Evolutionary conservation across 2,888 invertebrate genomes (phyloP), one percentile per base, ranked within the genome.

Genomic region (Gryllus longicercus): DNA sequence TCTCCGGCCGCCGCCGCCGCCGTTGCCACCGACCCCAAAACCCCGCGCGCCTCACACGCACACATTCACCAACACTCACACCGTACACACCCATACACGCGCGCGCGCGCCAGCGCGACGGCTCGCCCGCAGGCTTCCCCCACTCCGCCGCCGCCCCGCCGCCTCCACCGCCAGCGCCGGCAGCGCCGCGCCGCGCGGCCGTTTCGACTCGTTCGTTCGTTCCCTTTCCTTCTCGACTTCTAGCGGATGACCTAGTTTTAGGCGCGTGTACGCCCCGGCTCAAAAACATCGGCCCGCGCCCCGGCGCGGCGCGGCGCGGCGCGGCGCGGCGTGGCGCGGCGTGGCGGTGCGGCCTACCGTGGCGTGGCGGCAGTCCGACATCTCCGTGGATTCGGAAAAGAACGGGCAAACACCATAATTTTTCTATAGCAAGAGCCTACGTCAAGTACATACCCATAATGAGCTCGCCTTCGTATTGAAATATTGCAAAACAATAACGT

Each of bases 201-300:
- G 63, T 63, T 63, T 63, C 63, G 63, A 63, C 63, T 63, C 63
- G 63, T 63, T 63, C 63, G 63, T 63, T 63, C 63, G 63, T 63
- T 63, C 63, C 63, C 63, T 63, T 63, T 63, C 63, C 63, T 63
- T 63, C 63, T 63, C 63, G 63, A 63, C 63, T 63, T 63, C 63
- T 63, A 63, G 63, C 63, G 63, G 63, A 63, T 63, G 63, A 63
- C 63, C 63, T n/a, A 63, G 63, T 63, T 63, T 63, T 63, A 63
- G 16, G 63, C 63, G n/a, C 16, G 16, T 63, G 16, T 63, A 63
- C 63, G 14, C 63, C n/a, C 63, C 16, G 63, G 16, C 16, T n/a
- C n/a, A n/a, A 14, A 63, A 63, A 63, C 63, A 63, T 63, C 8
- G 63, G 8, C 8, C 63, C 63, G 51, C 51, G 16, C n/a, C n/a